phyloP scores from a whole-genome alignment of 2,888 invertebrate genomes.

The Marasmarcha lunaedactyla region DNA sequence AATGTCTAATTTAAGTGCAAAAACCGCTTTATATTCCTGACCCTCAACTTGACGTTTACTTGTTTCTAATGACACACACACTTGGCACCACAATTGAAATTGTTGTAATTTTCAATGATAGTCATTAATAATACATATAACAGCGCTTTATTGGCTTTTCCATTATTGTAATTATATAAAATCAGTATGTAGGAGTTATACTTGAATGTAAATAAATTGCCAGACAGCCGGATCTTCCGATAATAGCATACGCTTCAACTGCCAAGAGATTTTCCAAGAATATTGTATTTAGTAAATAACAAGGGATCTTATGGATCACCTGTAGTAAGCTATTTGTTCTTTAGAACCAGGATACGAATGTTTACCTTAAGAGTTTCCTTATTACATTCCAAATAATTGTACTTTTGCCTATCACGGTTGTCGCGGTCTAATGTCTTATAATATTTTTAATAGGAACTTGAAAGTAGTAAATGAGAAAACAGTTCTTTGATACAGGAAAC shows the following conservation, averaged over 20 bases:
- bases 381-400: too few relatives aligned
- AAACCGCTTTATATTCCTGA: too few relatives aligned
- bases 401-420: too few relatives aligned
- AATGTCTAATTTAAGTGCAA: too few relatives aligned
- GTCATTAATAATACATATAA: not conserved
- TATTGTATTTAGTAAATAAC: constrained; percentile 1
- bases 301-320: not conserved
- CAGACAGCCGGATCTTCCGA: constrained; percentile 13
- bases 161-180: constrained; percentile 8
- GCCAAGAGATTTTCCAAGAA: constrained; percentile 21
- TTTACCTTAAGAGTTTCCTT: too few relatives aligned
- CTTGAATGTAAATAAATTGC: constrained; percentile 7
- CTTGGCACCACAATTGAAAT: not conserved
- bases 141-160: constrained; percentile 5
- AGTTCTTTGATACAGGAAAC: too few relatives aligned
- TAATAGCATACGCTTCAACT: constrained; percentile 12
- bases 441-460: too few relatives aligned
- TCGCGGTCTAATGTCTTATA: too few relatives aligned
- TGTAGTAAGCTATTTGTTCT: not conserved
- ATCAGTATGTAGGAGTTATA: constrained; percentile 1
- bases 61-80: not conserved
- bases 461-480: too few relatives aligned
- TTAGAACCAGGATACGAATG: too few relatives aligned
- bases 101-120: not conserved
- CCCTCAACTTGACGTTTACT: not conserved